Evolutionary conservation across 2,797 vertebrate species (phyloP).

Genomic region (Cuculus canorus): DNA sequence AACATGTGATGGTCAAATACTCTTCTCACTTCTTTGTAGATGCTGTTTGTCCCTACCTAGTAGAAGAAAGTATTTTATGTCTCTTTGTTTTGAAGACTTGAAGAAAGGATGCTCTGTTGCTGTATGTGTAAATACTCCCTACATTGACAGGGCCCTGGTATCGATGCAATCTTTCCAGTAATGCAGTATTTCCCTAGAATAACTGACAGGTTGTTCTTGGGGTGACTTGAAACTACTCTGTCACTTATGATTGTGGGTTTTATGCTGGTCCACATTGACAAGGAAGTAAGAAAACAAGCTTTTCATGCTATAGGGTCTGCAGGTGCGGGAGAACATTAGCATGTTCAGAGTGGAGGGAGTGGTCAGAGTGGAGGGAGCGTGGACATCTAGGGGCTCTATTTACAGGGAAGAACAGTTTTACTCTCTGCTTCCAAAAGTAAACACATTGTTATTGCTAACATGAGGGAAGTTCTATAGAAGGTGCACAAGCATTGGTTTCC

Average conservation of each 20-base stretch:
- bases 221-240: neutral
- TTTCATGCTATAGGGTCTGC: neutral
- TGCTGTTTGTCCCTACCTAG: neutral
- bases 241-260: neutral
- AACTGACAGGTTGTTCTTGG: neutral
- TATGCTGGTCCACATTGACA: neutral
- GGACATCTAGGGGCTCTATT: neutral
- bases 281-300: neutral
- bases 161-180: neutral
- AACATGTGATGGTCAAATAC: neutral
- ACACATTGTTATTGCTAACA: neutral
- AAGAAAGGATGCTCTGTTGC: neutral
- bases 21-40: neutral
- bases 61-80: neutral
- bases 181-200: neutral
- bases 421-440: neutral
- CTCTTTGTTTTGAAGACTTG: neutral
- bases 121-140: neutral
- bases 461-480: slow-evolving; percentile 60
- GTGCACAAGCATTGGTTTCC: slow-evolving; percentile 79
- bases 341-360: neutral
- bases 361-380: neutral
- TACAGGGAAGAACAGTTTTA: neutral
- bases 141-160: neutral
- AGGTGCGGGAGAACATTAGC: too few relatives aligned